Evolutionary conservation across 2,113 vertebrate species (phyloP), one percentile per base, ranked within the genome.

Genomic region (Zapus hudsonius): DNA sequence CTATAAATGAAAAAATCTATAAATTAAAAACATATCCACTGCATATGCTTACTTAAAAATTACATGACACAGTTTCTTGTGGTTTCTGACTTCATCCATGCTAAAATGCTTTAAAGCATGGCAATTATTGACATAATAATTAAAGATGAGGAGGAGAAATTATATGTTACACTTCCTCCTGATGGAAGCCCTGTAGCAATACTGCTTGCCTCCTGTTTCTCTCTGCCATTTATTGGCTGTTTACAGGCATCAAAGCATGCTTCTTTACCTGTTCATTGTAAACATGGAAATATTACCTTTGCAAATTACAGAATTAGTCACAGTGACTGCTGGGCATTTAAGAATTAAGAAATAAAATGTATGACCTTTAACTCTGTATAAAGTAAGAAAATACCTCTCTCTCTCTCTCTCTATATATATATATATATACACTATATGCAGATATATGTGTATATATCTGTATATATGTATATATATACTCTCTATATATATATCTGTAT

Each of bases 21-120:
- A 27, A 42, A 57, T 42, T 36, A 44, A 75, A 52, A 75, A 70
- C 52, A 5, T 63, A 17, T 84, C 36, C 47, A 25, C 19, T 20
- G 17, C 23, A 2, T 84, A 7, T 75, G 23, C 75, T 84, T 83
- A 91, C 40, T 72, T 66, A 85, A 5, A 76, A n/a, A 15, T 40
- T 88, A 40, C 85, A 11, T 86, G 47, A 82, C n/a, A 10, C 70
- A 73, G 76, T 76, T 78, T n/a, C 59, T 78, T 91, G 27, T 19
- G 47, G 52, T 52, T 38, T 74, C 72, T 64, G 57, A 44, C 79
- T 74, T 38, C 36, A 75, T 4, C 55, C 67, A 33, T 33, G 33
- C 36, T 90, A 95, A 73, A 92, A 72, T 94, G 57, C 74, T 93
- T 93, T 87, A 44, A 84, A 93, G 47, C 38, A 85, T 75, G 42